Evolutionary conservation across 1,140 invertebrate genomes (phyloP).

Genomic region (Asobara japonica): DNA sequence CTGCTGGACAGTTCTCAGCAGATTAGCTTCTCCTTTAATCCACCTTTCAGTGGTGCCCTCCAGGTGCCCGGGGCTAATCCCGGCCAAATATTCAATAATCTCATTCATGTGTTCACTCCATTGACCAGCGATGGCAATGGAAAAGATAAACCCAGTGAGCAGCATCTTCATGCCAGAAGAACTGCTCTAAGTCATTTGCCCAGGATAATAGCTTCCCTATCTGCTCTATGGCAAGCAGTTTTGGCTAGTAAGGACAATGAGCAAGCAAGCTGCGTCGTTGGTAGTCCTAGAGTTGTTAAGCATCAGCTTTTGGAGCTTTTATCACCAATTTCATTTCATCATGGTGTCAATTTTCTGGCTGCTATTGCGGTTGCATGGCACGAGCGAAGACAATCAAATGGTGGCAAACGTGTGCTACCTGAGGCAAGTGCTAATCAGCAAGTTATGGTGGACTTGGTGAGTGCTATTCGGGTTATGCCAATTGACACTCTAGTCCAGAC

Average conservation of each 20-base stretch:
- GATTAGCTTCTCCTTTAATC: conserved; percentile 71
- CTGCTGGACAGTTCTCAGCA: conserved; percentile 78
- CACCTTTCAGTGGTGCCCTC: conserved; percentile 65
- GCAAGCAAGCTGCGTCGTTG: conserved; percentile 67
- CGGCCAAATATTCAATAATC: conserved; percentile 81
- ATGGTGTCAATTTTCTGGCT: conserved; percentile 84
- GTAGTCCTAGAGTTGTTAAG: conserved; percentile 74
- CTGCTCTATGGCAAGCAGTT: conserved; percentile 83
- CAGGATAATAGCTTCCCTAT: conserved; percentile 81
- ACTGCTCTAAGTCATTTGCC: conserved; percentile 83
- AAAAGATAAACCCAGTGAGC: conserved; percentile 53
- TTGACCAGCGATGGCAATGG: conserved; percentile 52
- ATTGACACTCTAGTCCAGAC: conserved; percentile 89
- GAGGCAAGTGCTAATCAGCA: conserved; percentile 78
- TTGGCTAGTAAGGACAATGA: conserved; percentile 65
- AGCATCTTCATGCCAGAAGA: conserved; percentile 74
- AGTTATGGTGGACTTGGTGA: conserved; percentile 82
- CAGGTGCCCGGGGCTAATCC: conserved; percentile 70
- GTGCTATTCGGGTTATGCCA: conserved; percentile 84
- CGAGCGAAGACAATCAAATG: conserved; percentile 71
- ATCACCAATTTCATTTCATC: conserved; percentile 87
- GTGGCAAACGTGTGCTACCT: conserved; percentile 64
- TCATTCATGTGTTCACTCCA: conserved; percentile 81
- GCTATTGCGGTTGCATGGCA: conserved; percentile 92
- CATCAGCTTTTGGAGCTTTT: conserved; percentile 86